phyloP scores from a whole-genome alignment of 2,888 invertebrate genomes.

The Neoaliturus tenellus region DNA sequence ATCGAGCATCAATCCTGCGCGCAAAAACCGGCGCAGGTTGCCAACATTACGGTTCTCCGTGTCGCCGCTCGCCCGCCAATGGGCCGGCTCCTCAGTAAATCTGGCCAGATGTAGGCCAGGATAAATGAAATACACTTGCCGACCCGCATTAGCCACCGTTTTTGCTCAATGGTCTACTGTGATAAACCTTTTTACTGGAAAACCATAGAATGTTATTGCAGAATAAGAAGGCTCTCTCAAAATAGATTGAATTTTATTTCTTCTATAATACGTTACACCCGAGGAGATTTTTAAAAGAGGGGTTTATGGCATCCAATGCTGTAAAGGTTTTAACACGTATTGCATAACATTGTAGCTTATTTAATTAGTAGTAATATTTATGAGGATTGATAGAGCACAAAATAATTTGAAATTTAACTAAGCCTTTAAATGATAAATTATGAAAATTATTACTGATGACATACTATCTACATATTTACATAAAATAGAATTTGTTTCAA shows the following conservation, averaged over 20 bases:
- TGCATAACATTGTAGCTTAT: too few species aligned
- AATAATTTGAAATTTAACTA: too few species aligned
- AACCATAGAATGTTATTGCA: not conserved
- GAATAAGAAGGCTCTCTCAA: not conserved
- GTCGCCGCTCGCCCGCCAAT: not conserved
- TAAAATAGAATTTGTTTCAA: too few species aligned
- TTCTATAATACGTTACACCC: too few species aligned
- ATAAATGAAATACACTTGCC: constrained; percentile 1
- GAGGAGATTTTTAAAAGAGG: too few species aligned
- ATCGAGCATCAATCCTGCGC: constrained; percentile 23
- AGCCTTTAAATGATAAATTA: too few species aligned
- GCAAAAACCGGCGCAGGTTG: constrained; percentile 14
- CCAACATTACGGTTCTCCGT: not conserved
- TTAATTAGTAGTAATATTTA: too few species aligned
- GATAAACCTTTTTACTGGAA: not conserved
- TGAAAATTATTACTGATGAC: too few species aligned
- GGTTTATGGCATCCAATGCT: too few species aligned
- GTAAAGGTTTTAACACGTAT: too few species aligned
- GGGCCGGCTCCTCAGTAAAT: not conserved
- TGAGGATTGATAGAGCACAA: too few species aligned
- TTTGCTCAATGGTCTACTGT: not conserved
- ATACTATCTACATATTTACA: too few species aligned
- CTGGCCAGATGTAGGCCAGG: constrained; percentile 20
- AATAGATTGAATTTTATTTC: not conserved
- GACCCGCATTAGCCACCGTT: not conserved